phyloP scores from a whole-genome alignment of 2,113 vertebrate species.

The Crypturellus undulatus region DNA sequence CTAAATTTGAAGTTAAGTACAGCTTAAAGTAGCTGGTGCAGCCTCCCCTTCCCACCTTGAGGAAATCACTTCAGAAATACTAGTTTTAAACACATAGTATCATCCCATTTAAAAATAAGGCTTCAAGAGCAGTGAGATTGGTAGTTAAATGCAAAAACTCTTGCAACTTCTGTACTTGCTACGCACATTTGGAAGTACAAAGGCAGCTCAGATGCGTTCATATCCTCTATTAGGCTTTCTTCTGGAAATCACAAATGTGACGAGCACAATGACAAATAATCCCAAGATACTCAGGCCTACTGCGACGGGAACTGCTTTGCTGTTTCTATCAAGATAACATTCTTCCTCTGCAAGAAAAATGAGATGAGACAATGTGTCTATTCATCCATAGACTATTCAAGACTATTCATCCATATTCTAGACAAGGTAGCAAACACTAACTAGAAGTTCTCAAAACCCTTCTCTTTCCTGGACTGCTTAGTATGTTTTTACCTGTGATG shows the following conservation, averaged over 20 bases:
- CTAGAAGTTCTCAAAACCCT: background rate
- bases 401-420: background rate
- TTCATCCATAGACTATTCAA: too few species aligned
- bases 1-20: slow-evolving; percentile 28
- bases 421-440: background rate
- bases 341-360: slow-evolving; percentile 83
- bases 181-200: background rate
- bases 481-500: background rate
- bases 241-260: slow-evolving; percentile 80
- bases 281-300: slow-evolving; percentile 76
- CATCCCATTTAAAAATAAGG: background rate
- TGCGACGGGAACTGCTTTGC: slow-evolving; percentile 74
- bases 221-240: slow-evolving; percentile 80
- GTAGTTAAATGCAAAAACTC: background rate
- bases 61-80: background rate
- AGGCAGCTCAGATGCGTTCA: slow-evolving; percentile 71
- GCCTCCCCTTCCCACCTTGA: background rate
- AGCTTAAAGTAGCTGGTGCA: background rate
- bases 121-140: background rate
- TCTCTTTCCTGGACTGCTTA: background rate
- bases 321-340: slow-evolving; percentile 84
- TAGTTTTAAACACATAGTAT: background rate
- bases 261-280: slow-evolving; percentile 77
- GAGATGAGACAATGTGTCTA: background rate
- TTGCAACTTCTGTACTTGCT: background rate